Conservation (phyloP, 2,113 vertebrate species). For the Ageneiosus marmoratus region DNA sequence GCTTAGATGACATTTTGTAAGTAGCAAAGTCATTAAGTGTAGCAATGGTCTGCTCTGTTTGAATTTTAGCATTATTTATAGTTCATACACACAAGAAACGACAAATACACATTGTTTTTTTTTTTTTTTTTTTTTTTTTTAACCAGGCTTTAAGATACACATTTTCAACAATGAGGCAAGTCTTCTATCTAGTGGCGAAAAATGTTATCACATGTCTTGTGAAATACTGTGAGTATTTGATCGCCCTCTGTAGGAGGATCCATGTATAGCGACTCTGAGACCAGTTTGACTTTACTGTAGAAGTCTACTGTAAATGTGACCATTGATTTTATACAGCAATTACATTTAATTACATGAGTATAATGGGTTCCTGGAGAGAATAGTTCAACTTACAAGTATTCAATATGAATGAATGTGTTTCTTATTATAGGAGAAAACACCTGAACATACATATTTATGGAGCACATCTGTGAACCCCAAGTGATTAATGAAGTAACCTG, state of each 20-base stretch:
- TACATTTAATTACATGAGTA: no score
- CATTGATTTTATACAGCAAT: not conserved
- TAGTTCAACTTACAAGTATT: no score
- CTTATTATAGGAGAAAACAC: not conserved
- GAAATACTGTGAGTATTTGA: not conserved
- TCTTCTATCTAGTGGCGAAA: conserved; percentile 40
- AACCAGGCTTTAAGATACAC: not conserved
- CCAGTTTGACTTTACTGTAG: not conserved
- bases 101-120: not conserved
- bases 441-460: not conserved
- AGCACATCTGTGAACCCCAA: not conserved
- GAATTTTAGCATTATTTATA: not conserved
- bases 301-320: not conserved
- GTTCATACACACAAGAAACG: not conserved
- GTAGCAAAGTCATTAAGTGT: no score
- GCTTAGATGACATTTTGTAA: no score
- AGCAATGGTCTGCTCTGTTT: not conserved
- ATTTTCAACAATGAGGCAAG: not conserved
- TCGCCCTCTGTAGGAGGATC: not conserved
- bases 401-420: not conserved
- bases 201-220: not conserved
- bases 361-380: not conserved
- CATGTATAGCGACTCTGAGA: not conserved
- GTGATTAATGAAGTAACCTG: not conserved
- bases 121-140: no score